Conservation (phyloP, 2,797 vertebrate species). For the Anniella stebbinsi region DNA sequence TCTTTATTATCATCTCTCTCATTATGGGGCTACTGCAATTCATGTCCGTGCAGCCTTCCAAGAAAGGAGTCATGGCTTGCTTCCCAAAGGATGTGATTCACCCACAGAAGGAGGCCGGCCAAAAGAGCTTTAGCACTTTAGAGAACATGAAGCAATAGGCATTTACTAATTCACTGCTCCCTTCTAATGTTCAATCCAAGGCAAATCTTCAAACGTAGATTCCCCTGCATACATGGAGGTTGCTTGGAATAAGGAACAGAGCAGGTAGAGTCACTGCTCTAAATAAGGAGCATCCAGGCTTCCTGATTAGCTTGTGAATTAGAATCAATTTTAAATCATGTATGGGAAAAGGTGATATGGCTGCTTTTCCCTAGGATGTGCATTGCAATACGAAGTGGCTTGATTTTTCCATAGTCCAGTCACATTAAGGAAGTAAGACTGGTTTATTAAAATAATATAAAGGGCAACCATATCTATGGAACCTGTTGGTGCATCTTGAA, state of each 20-base stretch:
- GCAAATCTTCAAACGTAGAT: slow-evolving; percentile 43
- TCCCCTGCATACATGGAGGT: slow-evolving; percentile 26
- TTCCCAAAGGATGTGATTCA: slow-evolving; percentile 56
- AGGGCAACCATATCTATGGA: background rate
- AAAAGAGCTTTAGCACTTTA: slow-evolving; percentile 38
- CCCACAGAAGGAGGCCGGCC: slow-evolving; percentile 44
- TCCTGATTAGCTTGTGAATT: slow-evolving; percentile 28
- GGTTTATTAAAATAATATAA: background rate
- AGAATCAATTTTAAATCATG: background rate
- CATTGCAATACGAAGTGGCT: background rate
- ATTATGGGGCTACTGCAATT: slow-evolving; percentile 51
- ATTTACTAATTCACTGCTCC: slow-evolving; percentile 65
- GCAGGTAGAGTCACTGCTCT: background rate
- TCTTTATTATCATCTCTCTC: slow-evolving; percentile 63
- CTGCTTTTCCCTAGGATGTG: background rate
- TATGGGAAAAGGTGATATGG: background rate
- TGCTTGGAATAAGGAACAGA: slow-evolving; percentile 16
- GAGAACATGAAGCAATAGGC: slow-evolving; percentile 23
- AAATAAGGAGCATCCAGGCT: background rate
- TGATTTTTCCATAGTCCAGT: background rate
- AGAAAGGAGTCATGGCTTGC: slow-evolving; percentile 64
- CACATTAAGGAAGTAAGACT: background rate
- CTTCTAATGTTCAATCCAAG: slow-evolving; percentile 70
- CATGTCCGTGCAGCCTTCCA: slow-evolving; percentile 62
- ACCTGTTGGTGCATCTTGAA: background rate